Conservation (phyloP, 2,113 vertebrate species). For the Pan paniscus region DNA sequence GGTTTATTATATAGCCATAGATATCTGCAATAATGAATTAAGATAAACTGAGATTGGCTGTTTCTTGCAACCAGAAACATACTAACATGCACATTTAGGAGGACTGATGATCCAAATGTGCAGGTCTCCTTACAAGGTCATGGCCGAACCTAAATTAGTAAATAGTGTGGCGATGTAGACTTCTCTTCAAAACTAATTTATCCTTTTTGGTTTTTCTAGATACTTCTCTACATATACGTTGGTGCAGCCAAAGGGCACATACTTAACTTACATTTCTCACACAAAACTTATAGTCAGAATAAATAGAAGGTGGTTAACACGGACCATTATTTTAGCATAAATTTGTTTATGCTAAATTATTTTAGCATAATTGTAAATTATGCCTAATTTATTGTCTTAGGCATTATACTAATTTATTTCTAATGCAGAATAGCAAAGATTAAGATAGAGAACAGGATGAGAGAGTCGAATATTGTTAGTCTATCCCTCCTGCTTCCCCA, state of each 20-base stretch:
- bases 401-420: neutral
- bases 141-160: neutral
- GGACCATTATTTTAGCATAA: neutral
- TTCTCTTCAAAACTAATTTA: neutral
- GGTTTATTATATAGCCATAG: neutral
- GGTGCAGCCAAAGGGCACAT: neutral
- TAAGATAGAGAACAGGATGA: neutral
- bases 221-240: neutral
- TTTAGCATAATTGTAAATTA: neutral
- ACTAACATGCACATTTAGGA: neutral
- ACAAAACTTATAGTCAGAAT: neutral
- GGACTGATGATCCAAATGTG: neutral
- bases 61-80: neutral
- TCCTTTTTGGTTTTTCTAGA: neutral
- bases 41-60: neutral
- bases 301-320: neutral
- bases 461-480: neutral
- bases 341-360: neutral
- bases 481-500: neutral
- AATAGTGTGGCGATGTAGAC: neutral
- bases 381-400: neutral
- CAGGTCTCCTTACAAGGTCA: neutral
- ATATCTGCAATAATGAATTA: neutral
- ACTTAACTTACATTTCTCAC: neutral
- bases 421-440: constrained; percentile 38